phyloP scores from a whole-genome alignment of 2,888 invertebrate species.

The Athalia circularis region DNA sequence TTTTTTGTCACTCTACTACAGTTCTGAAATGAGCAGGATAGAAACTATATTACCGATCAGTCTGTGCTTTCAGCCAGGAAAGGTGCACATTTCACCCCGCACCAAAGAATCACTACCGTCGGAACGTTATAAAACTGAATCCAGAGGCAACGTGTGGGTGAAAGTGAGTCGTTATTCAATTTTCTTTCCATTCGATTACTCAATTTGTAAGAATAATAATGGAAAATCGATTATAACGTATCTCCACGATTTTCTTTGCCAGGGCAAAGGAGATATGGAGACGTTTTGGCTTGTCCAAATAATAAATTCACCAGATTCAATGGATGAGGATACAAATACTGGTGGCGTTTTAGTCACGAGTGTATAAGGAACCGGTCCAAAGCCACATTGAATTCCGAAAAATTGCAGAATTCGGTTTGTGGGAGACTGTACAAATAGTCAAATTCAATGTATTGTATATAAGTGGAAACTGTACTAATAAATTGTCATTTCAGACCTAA shows the following conservation, averaged over 20 bases:
- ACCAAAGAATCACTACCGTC: conserved; percentile 82
- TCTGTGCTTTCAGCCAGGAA: conserved; percentile 79
- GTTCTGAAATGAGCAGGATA: conserved; percentile 21
- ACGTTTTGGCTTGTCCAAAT: conserved; percentile 85
- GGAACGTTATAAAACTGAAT: conserved; percentile 81
- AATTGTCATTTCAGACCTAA: neutral
- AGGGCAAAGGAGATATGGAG: conserved; percentile 94
- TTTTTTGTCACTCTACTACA: neutral
- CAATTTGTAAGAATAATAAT: neutral
- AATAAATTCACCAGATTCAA: conserved; percentile 1
- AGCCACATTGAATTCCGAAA: neutral
- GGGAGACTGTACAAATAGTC: too few species aligned
- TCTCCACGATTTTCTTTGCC: conserved; percentile 57
- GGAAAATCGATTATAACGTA: neutral
- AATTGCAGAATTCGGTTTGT: too few species aligned
- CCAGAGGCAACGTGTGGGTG: conserved; percentile 85
- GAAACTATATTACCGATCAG: conserved; percentile 57
- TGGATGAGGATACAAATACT: conserved; percentile 44
- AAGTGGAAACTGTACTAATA: neutral
- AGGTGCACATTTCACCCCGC: conserved; percentile 85
- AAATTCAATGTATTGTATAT: conserved; percentile 23
- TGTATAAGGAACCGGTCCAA: conserved; percentile 50
- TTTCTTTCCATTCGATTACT: conserved; percentile 26
- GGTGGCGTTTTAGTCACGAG: conserved; percentile 55
- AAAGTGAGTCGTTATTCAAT: conserved; percentile 78